Evolutionary conservation across 1,140 invertebrate species (phyloP).

Genomic region (Lepidurus couesii): DNA sequence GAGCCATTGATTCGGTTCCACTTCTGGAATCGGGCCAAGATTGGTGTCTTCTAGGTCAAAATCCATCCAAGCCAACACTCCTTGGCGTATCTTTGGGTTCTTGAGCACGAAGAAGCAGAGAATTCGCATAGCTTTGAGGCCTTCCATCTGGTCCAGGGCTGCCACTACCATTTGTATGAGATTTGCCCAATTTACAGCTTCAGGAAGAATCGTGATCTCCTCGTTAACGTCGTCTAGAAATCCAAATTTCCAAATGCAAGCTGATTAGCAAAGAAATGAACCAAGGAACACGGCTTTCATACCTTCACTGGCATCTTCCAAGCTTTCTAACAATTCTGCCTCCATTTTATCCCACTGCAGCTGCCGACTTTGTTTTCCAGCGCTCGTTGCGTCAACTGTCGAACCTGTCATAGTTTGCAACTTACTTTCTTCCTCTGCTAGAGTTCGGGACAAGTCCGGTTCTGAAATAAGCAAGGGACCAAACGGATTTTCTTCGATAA

Average conservation of each 20-base stretch:
- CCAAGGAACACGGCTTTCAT: not conserved
- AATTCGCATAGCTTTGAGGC: not conserved
- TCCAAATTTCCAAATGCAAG: not conserved
- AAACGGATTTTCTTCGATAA: constrained; percentile 74
- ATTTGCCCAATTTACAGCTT: not conserved
- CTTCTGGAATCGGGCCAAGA: not conserved
- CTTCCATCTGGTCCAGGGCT: not conserved
- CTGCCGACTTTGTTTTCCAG: not conserved
- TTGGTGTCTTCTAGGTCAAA: not conserved
- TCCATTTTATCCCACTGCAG: constrained; percentile 33
- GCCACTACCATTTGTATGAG: not conserved
- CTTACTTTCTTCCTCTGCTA: constrained; percentile 44
- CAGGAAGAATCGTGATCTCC: not conserved
- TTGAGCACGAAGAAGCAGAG: not conserved
- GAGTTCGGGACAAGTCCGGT: constrained; percentile 41
- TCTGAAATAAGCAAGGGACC: constrained; percentile 46
- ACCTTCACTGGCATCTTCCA: constrained; percentile 43
- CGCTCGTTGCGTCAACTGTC: not conserved
- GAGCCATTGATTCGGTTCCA: not conserved
- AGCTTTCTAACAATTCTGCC: constrained; percentile 39
- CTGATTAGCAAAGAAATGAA: not conserved
- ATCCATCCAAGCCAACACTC: not conserved
- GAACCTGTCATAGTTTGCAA: constrained; percentile 41
- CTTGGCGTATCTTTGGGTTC: not conserved
- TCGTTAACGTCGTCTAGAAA: not conserved